Conservation (phyloP, 2,797 vertebrate genomes). For the Crenuchus spilurus region DNA sequence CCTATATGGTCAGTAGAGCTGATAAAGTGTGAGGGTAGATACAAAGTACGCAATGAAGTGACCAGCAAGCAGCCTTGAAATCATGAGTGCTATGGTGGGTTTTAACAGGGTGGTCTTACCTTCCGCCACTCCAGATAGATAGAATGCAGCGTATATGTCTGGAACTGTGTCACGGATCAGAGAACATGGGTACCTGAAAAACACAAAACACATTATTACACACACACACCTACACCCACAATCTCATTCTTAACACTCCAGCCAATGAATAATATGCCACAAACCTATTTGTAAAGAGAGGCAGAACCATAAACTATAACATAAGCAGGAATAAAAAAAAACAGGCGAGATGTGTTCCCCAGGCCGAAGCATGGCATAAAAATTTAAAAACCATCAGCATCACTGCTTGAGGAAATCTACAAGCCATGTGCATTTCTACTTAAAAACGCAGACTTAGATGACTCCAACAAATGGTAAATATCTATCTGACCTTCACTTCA, state of each 20-base stretch:
- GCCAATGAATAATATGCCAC: conserved; percentile 30
- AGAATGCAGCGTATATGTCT: neutral
- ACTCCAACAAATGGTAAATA: neutral
- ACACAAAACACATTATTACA: conserved; percentile 11
- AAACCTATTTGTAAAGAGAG: conserved; percentile 20
- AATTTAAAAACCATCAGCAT: conserved; percentile 32
- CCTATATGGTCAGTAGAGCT: too few relatives aligned
- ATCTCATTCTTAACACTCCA: neutral
- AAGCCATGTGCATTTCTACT: conserved; percentile 7
- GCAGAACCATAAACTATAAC: conserved; percentile 15
- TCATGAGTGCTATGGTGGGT: neutral
- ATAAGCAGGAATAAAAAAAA: conserved; percentile 9
- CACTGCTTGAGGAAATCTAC: conserved; percentile 19
- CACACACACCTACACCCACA: neutral
- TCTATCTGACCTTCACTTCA: conserved; percentile 9
- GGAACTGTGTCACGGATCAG: neutral
- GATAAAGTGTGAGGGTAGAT: too few relatives aligned
- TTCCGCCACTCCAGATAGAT: neutral
- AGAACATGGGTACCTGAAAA: conserved; percentile 11
- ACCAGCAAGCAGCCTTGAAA: neutral
- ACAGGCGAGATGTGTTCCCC: conserved; percentile 17
- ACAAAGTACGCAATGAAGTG: too few relatives aligned
- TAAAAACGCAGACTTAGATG: neutral
- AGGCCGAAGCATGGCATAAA: conserved; percentile 16
- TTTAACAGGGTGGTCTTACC: conserved; percentile 24